Evolutionary conservation across 2,113 vertebrate genomes (phyloP).

Genomic region (Brachyhypopomus gauderio): DNA sequence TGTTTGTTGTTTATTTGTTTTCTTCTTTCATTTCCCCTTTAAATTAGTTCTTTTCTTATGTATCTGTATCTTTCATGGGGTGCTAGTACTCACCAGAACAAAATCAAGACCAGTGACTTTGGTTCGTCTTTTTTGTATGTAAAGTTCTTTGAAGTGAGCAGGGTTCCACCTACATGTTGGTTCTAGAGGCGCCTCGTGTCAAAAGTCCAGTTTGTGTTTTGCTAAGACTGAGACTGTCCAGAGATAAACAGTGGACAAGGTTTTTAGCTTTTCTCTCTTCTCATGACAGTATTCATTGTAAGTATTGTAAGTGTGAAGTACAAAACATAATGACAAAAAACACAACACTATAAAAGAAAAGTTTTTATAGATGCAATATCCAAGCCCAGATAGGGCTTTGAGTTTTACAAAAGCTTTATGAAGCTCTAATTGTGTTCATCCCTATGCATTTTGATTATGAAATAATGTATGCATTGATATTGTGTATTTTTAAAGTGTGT

Average conservation of each 20-base stretch:
- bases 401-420: slow-evolving; percentile 72
- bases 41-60: neutral
- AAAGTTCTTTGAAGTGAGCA: neutral
- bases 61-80: neutral
- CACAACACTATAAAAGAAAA: slow-evolving; percentile 42
- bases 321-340: slow-evolving; percentile 49
- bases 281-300: slow-evolving; percentile 38
- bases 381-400: slow-evolving; percentile 36
- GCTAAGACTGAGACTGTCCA: slow-evolving; percentile 7
- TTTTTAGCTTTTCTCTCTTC: slow-evolving; percentile 37
- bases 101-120: too few species aligned
- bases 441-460: slow-evolving; percentile 79
- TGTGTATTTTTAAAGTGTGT: slow-evolving; percentile 92
- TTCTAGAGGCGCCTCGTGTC: neutral
- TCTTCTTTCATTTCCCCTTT: neutral
- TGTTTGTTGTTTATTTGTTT: too few species aligned
- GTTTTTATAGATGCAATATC: slow-evolving; percentile 79
- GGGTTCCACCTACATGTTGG: neutral
- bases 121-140: too few species aligned
- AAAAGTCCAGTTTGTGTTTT: slow-evolving; percentile 6
- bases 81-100: too few species aligned
- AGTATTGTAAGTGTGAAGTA: slow-evolving; percentile 29
- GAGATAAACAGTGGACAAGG: neutral
- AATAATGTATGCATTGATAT: slow-evolving; percentile 67
- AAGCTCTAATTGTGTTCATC: slow-evolving; percentile 70